A percentile compares a stretch with the other conserved stretches of the same genome.
Evolutionary conservation across 2,888 invertebrate species (phyloP).

Genomic region (Stenurella melanura): DNA sequence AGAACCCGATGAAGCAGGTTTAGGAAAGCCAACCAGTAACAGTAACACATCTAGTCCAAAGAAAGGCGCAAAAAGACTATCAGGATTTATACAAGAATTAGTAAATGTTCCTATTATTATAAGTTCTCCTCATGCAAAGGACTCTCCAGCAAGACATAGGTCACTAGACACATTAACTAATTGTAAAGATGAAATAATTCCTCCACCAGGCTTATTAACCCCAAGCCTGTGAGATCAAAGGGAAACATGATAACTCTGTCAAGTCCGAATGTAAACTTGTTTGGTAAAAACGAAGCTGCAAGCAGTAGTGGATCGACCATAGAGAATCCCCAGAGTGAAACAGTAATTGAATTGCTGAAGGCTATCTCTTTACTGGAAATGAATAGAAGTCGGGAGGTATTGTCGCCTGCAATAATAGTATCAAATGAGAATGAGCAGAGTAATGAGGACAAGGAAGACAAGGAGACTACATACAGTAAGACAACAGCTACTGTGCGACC

Average conservation of each 20-base stretch:
- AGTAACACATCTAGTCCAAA: constrained; percentile 20
- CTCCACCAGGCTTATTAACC: neutral
- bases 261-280: constrained; percentile 13
- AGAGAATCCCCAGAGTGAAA: neutral
- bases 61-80: constrained; percentile 18
- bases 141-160: neutral
- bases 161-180: constrained; percentile 7
- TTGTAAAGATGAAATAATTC: neutral
- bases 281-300: neutral
- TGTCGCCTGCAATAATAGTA: neutral
- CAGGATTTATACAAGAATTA: constrained; percentile 14
- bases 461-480: neutral
- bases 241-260: neutral
- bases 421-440: too few relatives aligned
- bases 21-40: neutral
- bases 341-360: constrained; percentile 6
- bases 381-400: constrained; percentile 4
- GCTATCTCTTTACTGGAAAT: neutral
- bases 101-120: constrained; percentile 13
- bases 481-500: neutral
- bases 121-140: neutral
- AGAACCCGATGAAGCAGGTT: neutral
- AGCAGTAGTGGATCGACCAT: neutral
- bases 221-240: neutral
- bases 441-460: too few relatives aligned